These are phyloP conservation scores for Chelidonichthys spinosus DNA, from an alignment of 2,797 vertebrate genomes.

Conservation along the genomic window DNA sequence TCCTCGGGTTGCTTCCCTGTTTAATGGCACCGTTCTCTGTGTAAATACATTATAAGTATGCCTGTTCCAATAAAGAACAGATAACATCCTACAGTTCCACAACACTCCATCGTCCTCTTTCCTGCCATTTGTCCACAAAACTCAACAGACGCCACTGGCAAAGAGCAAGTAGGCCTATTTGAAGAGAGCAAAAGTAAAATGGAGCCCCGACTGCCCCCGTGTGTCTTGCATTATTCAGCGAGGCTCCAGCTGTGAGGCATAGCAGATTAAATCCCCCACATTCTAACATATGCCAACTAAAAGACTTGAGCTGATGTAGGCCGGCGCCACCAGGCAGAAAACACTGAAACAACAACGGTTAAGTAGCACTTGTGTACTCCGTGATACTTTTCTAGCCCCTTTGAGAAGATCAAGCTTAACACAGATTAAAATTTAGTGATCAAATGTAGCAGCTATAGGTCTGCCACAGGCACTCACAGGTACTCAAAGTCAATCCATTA, in stretches of 20 bases:
- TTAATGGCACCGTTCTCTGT: slow-evolving; percentile 32
- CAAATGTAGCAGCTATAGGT: slow-evolving; percentile 69
- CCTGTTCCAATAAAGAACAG: slow-evolving; percentile 42
- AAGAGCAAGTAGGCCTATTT: slow-evolving; percentile 66
- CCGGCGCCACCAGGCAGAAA: slow-evolving; percentile 75
- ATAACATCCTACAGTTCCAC: slow-evolving; percentile 47
- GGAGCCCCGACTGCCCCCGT: slow-evolving; percentile 75
- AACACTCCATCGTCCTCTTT: slow-evolving; percentile 38
- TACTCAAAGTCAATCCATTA: slow-evolving; percentile 70
- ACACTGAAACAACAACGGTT: slow-evolving; percentile 70
- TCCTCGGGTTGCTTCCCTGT: slow-evolving; percentile 33
- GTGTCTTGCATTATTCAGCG: slow-evolving; percentile 84
- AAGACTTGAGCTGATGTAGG: slow-evolving; percentile 74
- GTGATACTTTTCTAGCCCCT: slow-evolving; percentile 58
- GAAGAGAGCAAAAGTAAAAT: slow-evolving; percentile 76
- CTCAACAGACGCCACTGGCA: slow-evolving; percentile 58
- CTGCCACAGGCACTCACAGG: slow-evolving; percentile 63
- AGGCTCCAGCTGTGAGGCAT: slow-evolving; percentile 80
- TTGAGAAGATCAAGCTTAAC: slow-evolving; percentile 70
- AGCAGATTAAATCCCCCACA: slow-evolving; percentile 83
- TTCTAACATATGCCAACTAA: slow-evolving; percentile 78
- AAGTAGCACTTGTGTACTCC: slow-evolving; percentile 59
- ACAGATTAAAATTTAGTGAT: slow-evolving; percentile 76
- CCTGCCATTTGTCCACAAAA: slow-evolving; percentile 64
- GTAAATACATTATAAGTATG: slow-evolving; percentile 35